phyloP scores from a whole-genome alignment of 2,888 invertebrate genomes.

The Coecobrya sp. region DNA sequence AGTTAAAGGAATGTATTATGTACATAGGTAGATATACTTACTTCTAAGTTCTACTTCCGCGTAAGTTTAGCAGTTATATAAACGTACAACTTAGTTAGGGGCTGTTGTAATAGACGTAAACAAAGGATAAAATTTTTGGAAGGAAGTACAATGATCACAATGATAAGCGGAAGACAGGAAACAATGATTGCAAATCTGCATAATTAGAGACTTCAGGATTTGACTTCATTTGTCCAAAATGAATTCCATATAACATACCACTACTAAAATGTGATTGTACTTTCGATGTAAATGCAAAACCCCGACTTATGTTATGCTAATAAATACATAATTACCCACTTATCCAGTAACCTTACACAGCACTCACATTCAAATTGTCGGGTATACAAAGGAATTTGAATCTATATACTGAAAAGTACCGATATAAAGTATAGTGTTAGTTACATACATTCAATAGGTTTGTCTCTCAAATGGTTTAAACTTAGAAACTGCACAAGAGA shows the following conservation, averaged over 20 bases:
- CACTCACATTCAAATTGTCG: not conserved
- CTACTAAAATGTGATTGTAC: not conserved
- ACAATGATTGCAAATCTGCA: conserved; percentile 75
- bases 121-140: conserved; percentile 11
- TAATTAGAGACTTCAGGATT: conserved; percentile 82
- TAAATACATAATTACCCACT: not conserved
- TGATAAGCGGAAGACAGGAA: conserved; percentile 29
- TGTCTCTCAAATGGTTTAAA: conserved; percentile 5
- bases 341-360: not conserved
- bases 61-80: too few relatives aligned
- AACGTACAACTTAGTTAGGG: not conserved
- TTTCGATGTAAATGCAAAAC: not conserved
- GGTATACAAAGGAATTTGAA: not conserved
- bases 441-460: not conserved
- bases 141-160: conserved; percentile 53
- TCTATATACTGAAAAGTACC: too few relatives aligned
- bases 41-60: too few relatives aligned
- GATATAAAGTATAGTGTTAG: too few relatives aligned
- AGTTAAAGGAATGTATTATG: too few relatives aligned
- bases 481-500: conserved; percentile 16
- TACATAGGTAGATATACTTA: not conserved
- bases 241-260: not conserved
- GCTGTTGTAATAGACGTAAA: not conserved
- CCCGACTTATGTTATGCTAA: not conserved
- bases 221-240: conserved; percentile 50